Base-by-base conservation (phyloP, 2,797 vertebrate genomes). In the Megaceryle alcyon region DNA sequence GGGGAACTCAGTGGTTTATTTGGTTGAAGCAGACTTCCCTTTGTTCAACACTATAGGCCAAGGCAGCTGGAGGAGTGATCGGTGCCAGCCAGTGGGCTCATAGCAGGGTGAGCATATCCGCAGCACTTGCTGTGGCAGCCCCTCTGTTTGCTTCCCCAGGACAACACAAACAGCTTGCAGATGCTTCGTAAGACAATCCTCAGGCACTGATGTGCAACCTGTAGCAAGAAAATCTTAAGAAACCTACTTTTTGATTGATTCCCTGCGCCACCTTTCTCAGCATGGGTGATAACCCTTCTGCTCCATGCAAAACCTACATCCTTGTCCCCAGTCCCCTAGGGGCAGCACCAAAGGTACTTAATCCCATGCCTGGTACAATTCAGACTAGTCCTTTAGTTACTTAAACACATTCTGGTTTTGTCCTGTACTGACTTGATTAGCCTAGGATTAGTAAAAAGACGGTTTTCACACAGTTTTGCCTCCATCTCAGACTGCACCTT, bases 41-140 rank as follows among this genome's bases (percentile, higher is more conserved):
- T 92, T 73, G 43, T 60, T 31, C 69, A 81, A 44, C 5, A 8
- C 53, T 54, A 2, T 4, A 75, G 65, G 43, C 66, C 35, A 23
- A 57, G 35, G 29, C 16, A 31, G 77, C 31, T 79, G 60, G 31
- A 82, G 44, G 33, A 26, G 28, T 64, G 78, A 81, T 14, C 35
- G 12, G 49, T 56, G 60, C 35, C 56, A 43, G 44, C 13, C 73
- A 2, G 7, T 4, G 43, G 61, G 33, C n/a, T 69, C 25, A 13
- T 8, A 65, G 59, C 43, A 59, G 43, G 21, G 20, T 23, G 18
- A 51, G 15, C 33, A 13, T 26, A 35, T 18, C 54, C 44, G 31
- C 3, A 76, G 48, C 43, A 12, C 23, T 31, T 0, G 0, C 22
- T 54, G 35, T 28, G 54, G 41, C 26, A 66, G n/a, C n/a, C 2